These are phyloP conservation scores for Drosophila malerkotliana DNA, from an alignment of 1,140 invertebrate species.

Conservation along the genomic window DNA sequence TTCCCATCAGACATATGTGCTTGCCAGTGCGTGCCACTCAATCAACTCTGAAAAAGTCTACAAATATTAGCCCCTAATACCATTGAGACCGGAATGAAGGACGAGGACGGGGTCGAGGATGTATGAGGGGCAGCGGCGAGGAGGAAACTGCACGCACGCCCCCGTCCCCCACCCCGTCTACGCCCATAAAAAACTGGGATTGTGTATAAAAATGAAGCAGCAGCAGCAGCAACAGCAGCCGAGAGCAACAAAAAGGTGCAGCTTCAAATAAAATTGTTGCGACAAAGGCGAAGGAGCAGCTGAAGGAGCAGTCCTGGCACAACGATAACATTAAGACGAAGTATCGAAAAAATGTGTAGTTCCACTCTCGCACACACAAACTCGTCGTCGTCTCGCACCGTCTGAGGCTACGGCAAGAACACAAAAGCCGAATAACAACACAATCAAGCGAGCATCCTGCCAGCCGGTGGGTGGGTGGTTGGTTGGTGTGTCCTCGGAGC, in stretches of 20 bases:
- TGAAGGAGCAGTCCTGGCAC: constrained; percentile 67
- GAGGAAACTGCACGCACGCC: constrained; percentile 35
- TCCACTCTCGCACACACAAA: constrained; percentile 51
- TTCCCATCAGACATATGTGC: constrained; percentile 50
- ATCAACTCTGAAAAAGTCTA: constrained; percentile 82
- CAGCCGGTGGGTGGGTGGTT: constrained; percentile 4
- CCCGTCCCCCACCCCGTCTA: constrained; percentile 6
- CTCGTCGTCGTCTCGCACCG: constrained; percentile 8
- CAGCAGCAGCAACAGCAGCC: constrained; percentile 28
- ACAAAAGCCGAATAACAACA: constrained; percentile 82
- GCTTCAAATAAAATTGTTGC: constrained; percentile 83
- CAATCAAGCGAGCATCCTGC: constrained; percentile 71
- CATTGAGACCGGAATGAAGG: constrained; percentile 76
- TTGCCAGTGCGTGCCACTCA: constrained; percentile 80
- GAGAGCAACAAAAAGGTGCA: constrained; percentile 67
- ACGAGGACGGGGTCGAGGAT: constrained; percentile 25
- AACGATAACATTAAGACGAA: constrained; percentile 81
- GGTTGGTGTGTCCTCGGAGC: not conserved
- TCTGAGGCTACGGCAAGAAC: constrained; percentile 61
- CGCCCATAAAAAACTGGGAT: constrained; percentile 78
- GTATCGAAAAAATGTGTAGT: constrained; percentile 82
- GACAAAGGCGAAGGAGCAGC: constrained; percentile 71
- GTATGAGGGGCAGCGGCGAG: not conserved
- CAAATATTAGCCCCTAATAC: constrained; percentile 83
- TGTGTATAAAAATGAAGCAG: constrained; percentile 80